Conservation (phyloP, 2,888 invertebrate species). For the Sarcophaga rosellei region DNA sequence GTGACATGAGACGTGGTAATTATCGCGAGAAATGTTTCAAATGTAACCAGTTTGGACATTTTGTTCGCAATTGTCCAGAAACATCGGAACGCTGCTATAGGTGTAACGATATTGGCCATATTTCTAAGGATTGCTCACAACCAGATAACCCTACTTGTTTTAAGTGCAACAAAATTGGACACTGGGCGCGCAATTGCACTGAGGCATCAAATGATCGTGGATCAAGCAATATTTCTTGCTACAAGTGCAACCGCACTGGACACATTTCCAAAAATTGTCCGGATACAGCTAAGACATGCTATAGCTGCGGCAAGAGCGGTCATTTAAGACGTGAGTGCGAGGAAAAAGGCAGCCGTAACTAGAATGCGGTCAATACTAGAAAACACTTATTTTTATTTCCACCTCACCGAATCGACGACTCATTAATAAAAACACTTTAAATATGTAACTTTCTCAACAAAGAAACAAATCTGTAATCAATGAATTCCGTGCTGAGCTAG, state of each 20-base stretch:
- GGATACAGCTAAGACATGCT: conserved; percentile 92
- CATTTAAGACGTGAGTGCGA: conserved; percentile 96
- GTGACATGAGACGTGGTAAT: conserved; percentile 82
- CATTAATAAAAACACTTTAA: conserved; percentile 61
- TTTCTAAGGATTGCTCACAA: conserved; percentile 94
- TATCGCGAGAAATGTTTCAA: conserved; percentile 96
- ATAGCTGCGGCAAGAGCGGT: conserved; percentile 94
- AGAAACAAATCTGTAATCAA: conserved; percentile 57
- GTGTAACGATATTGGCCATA: conserved; percentile 88
- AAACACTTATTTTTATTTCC: conserved; percentile 54
- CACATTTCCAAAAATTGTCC: conserved; percentile 95
- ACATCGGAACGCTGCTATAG: conserved; percentile 94
- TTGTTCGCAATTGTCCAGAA: conserved; percentile 96
- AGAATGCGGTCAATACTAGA: conserved; percentile 68
- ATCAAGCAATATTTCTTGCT: conserved; percentile 86
- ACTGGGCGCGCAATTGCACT: conserved; percentile 95
- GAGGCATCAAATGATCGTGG: conserved; percentile 82
- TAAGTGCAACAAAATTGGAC: conserved; percentile 95
- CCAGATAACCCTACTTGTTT: conserved; percentile 89
- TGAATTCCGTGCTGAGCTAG: conserved; percentile 69
- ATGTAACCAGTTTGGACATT: conserved; percentile 96
- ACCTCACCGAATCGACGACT: conserved; percentile 66
- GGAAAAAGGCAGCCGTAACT: conserved; percentile 84
- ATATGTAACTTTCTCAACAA: conserved; percentile 40
- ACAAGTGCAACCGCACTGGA: conserved; percentile 97